A percentile compares a stretch with the other conserved stretches of the same genome.
These are phyloP conservation scores for Xyrauchen texanus DNA, from an alignment of 2,113 vertebrate species.

Conservation along the genomic window DNA sequence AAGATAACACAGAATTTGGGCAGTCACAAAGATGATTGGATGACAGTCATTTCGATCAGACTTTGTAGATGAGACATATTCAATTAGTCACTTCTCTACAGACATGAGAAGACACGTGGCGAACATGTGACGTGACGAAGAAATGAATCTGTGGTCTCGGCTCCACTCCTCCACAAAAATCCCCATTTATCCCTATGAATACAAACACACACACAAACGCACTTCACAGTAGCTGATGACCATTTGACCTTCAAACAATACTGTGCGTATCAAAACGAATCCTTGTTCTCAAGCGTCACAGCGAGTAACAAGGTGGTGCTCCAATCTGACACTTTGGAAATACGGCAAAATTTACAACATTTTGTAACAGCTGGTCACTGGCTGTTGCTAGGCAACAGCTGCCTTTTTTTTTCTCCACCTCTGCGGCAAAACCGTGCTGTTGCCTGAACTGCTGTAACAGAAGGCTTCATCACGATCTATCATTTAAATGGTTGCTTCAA, in stretches of 20 bases:
- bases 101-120: neutral
- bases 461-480: neutral
- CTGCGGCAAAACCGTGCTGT: conserved; percentile 61
- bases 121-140: neutral
- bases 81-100: neutral
- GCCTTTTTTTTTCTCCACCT: conserved; percentile 47
- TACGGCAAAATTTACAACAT: conserved; percentile 41
- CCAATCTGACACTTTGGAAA: neutral
- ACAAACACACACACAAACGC: neutral
- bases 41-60: too few relatives aligned
- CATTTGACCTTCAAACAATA: neutral
- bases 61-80: neutral
- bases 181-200: neutral
- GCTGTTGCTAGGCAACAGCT: conserved; percentile 73
- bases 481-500: neutral
- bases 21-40: too few relatives aligned
- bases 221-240: neutral
- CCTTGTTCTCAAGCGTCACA: neutral
- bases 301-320: neutral
- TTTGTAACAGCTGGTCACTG: conserved; percentile 53
- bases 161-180: neutral
- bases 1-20: conserved; percentile 1
- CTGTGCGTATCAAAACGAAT: neutral
- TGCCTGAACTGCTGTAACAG: conserved; percentile 22
- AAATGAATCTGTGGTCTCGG: conserved; percentile 15